Base-by-base conservation (phyloP, 1,140 invertebrate species). In the Conus ventricosus region DNA sequence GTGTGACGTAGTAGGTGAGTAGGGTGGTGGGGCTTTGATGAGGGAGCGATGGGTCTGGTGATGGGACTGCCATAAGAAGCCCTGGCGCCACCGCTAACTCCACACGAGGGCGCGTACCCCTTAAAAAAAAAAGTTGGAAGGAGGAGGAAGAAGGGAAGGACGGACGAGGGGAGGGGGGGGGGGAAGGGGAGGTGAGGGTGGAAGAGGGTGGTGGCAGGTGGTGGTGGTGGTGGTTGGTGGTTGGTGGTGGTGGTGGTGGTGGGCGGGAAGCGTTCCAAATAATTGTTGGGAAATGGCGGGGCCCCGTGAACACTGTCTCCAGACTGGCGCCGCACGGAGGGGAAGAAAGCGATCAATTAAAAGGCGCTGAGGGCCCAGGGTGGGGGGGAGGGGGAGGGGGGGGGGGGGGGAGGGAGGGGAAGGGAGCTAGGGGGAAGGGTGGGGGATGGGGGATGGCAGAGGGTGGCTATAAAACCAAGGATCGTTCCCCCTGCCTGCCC, bases 341-440 rank as follows among this genome's bases (percentile, higher is more conserved):
- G 23, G 84, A 85, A 76, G 84, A 85, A 85, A 85, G 75, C 54
- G 71, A 85, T 85, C 84, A 85, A 85, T 85, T 85, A 85, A 85
- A 85, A 85, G n/a, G 63, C 63, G 60, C 84, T 75, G 63, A 27
- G 27, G 84, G 84, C 63, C 84, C 54, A 27, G 57, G 17, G n/a
- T 25, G 84, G 54, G 23, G 7, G 20, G 6, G 7, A 75, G 17
- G 20, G 67, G 67, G 17, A 20, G 25, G 39, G 39, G 3, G 39
- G 39, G 39, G 39, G 39, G 3, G 39, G 39, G 39, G 39, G 39
- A 39, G 39, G 39, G 39, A 39, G 39, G 3, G 39, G 39, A 39
- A 3, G 39, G 39, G 39, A 39, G 39, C 39, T 39, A 39, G 39
- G 39, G 39, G 39, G 39, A 39, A 39, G 39, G 39, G 39, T 39